Evolutionary conservation across 2,888 invertebrate genomes (phyloP), one percentile per base, ranked within the genome.

Genomic region (Melanostoma mellinum): DNA sequence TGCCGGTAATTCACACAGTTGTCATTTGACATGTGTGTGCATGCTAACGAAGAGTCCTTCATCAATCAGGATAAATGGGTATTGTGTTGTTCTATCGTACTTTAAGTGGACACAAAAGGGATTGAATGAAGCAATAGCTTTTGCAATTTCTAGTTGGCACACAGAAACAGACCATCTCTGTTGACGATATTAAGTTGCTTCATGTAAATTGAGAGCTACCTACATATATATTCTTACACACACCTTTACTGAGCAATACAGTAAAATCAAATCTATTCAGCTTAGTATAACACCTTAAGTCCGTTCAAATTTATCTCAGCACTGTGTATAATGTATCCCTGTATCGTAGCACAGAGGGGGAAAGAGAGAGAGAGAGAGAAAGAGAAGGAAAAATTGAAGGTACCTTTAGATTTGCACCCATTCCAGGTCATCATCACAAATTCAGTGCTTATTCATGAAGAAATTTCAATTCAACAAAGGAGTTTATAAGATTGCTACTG

Each of bases 31-130:
- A 67, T 73, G 67, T 63, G 35, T 38, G 52, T 40, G n/a, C 40
- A 35, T 42, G 36, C 46, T n/a, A 68, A 52, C 30, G 44, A 56
- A 67, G 50, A 69, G 36, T 68, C 72, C 76, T 77, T 76, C 81
- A 81, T 81, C 77, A 81, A 77, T 81, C 81, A 72, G 72, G 67
- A 72, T 81, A 68, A 72, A 67, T 35, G 52, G 50, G 61, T 35
- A 46, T 40, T 71, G 71, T 81, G 40, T 50, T 71, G 48, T 53
- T 60, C 56, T 46, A 20, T n/a, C n/a, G 30, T 63, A 6, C 38
- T 75, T 75, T 52, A n/a, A 44, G 33, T 50, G 44, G 42, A 44
- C 53, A 44, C 44, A 61, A 6, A 40, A 56, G 40, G 50, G 42
- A 58, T 58, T 74, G 40, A 58, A 65, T 65, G 40, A 65, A 36